Percentiles rank a stretch among this genome's conserved stretches.
These are phyloP conservation scores for Peromyscus leucopus DNA, from an alignment of 2,113 vertebrate species.

Conservation along the genomic window DNA sequence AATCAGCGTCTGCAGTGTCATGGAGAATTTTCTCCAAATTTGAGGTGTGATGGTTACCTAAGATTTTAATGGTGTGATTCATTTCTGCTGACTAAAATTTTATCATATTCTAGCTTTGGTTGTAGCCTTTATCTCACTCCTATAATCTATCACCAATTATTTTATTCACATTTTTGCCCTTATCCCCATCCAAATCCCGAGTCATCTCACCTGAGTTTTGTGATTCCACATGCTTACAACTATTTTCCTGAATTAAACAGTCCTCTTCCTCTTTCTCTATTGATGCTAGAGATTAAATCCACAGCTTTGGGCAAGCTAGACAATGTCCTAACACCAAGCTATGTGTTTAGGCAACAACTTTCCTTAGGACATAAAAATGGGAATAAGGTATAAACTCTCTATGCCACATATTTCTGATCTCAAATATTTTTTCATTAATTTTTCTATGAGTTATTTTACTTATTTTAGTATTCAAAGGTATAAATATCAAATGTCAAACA, in stretches of 20 bases:
- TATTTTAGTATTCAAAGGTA: neutral
- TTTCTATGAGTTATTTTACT: neutral
- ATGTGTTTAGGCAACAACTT: neutral
- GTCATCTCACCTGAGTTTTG: neutral
- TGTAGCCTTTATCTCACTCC: neutral
- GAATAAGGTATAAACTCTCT: neutral
- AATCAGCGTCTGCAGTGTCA: neutral
- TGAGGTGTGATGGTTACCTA: neutral
- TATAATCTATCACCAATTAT: neutral
- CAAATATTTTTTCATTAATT: neutral
- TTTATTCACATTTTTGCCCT: neutral
- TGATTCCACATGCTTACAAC: neutral
- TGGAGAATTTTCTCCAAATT: neutral
- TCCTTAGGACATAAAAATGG: neutral
- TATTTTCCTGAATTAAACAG: neutral
- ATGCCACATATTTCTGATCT: neutral
- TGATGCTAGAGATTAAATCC: neutral
- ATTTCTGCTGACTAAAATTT: neutral
- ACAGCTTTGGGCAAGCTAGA: neutral
- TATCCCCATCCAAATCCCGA: rapidly evolving
- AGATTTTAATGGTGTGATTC: neutral
- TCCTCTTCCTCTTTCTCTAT: neutral
- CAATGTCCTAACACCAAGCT: neutral
- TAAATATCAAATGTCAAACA: neutral
- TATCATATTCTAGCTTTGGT: neutral